Evolutionary conservation across 1,140 invertebrate species (phyloP).

Genomic region (Helicoverpa armigera): DNA sequence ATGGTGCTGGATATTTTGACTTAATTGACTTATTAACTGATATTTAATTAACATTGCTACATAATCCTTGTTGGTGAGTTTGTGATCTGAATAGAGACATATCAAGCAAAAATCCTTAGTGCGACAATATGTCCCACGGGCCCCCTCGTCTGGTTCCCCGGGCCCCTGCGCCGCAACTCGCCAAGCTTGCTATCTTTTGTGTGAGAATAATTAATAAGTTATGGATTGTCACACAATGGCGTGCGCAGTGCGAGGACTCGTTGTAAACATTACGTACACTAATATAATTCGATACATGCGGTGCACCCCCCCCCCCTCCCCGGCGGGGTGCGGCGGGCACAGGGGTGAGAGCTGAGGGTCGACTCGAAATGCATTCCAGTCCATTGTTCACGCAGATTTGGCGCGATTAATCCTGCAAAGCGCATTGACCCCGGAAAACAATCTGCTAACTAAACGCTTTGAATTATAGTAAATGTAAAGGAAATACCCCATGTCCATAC

Average conservation of each 20-base stretch:
- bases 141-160: not conserved
- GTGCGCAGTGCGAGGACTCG: not conserved
- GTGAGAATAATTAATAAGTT: constrained; percentile 34
- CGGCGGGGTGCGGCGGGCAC: too few relatives aligned
- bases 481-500: not conserved
- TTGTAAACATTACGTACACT: constrained; percentile 10
- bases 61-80: too few relatives aligned
- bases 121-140: not conserved
- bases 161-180: not conserved
- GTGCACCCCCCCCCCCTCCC: too few relatives aligned
- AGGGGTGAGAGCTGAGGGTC: not conserved
- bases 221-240: constrained; percentile 13
- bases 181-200: not conserved
- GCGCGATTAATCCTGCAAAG: constrained; percentile 5
- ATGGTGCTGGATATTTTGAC: too few relatives aligned
- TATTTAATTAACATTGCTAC: too few relatives aligned
- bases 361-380: constrained; percentile 3
- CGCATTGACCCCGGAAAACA: constrained; percentile 17
- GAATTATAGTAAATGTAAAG: not conserved
- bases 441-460: not conserved
- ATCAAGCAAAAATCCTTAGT: not conserved
- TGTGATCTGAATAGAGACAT: too few relatives aligned
- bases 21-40: too few relatives aligned
- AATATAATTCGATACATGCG: constrained; percentile 20
- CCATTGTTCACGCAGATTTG: constrained; percentile 16